Evolutionary conservation across 2,113 vertebrate genomes (phyloP), one percentile per base, ranked within the genome.

Genomic region (Phrynosoma blainvillii): DNA sequence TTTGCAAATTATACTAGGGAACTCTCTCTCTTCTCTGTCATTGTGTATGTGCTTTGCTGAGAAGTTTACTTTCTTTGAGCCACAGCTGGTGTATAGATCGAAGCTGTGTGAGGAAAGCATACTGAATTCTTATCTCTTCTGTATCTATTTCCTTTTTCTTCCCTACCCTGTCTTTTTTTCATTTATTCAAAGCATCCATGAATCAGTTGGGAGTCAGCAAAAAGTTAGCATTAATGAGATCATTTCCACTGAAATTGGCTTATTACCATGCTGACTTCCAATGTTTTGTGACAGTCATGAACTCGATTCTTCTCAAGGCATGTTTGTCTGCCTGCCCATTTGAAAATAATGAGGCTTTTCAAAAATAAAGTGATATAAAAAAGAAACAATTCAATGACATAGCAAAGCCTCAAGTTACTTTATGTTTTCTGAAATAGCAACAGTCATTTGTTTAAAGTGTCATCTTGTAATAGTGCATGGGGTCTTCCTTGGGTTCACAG

Each of bases 171-270:
- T 65, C n/a, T 81, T 36, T 30, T 14, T 42, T 23, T 95, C 90
- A 93, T 96, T 95, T 95, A 93, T 81, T 87, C 94, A 95, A 93
- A 94, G 87, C 95, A 88, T 95, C 95, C 0, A 30, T 90, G 59
- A 87, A 95, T 94, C 96, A 97, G 91, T 90, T 93, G 95, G 93
- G 93, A 95, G 94, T 95, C 95, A 96, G 95, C 93, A 96, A 96
- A 96, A 95, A 92, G 92, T 95, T 95, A 96, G 66, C 92, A 93
- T 96, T 97, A 97, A 97, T 94, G 95, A 95, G 94, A 96, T 96
- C 93, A 96, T 97, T 97, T 96, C 85, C 92, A 94, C 94, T 94
- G 92, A 96, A 95, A 96, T 95, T 95, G 94, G 82, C 91, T 96
- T 93, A 95, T 97, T 97, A 95, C 90, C 91, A 93, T 95, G 87